Conservation (phyloP, 2,888 invertebrate genomes). For the Cistogaster globosa region DNA sequence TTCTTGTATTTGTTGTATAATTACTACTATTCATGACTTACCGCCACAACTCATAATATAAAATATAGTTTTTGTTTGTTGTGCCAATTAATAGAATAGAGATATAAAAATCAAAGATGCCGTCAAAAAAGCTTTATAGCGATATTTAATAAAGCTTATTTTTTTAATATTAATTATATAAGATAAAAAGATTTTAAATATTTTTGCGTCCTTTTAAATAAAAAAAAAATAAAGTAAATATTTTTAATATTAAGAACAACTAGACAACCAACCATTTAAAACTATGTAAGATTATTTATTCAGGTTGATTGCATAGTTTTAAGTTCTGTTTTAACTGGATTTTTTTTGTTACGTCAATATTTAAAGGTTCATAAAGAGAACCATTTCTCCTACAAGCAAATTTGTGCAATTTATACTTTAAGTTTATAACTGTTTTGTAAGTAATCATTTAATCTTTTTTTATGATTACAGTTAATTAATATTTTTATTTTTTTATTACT, state of each 20-base stretch:
- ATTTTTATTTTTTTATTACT: constrained; percentile 33
- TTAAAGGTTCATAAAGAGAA: constrained; percentile 40
- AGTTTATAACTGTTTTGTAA: constrained; percentile 32
- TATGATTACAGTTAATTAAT: constrained; percentile 17
- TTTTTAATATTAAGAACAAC: constrained; percentile 32
- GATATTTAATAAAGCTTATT: constrained; percentile 53
- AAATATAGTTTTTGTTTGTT: constrained; percentile 15
- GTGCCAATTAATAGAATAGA: constrained; percentile 36
- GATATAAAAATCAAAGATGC: constrained; percentile 45
- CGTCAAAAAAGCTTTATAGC: constrained; percentile 61
- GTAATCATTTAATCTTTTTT: constrained; percentile 44
- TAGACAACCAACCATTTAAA: background rate
- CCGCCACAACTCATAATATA: background rate
- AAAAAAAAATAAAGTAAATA: constrained; percentile 6
- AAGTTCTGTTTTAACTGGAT: background rate
- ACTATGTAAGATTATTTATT: background rate
- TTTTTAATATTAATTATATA: constrained; percentile 52
- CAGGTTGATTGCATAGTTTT: background rate
- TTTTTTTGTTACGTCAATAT: background rate
- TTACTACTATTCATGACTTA: too few relatives aligned
- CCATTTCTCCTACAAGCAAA: constrained; percentile 42
- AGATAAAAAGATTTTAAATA: constrained; percentile 43
- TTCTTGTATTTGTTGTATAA: too few relatives aligned
- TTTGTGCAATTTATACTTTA: constrained; percentile 63
- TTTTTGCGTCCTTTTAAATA: constrained; percentile 57